Evolutionary conservation across 2,888 invertebrate genomes (phyloP).

Genomic region (Hipparchia semele): DNA sequence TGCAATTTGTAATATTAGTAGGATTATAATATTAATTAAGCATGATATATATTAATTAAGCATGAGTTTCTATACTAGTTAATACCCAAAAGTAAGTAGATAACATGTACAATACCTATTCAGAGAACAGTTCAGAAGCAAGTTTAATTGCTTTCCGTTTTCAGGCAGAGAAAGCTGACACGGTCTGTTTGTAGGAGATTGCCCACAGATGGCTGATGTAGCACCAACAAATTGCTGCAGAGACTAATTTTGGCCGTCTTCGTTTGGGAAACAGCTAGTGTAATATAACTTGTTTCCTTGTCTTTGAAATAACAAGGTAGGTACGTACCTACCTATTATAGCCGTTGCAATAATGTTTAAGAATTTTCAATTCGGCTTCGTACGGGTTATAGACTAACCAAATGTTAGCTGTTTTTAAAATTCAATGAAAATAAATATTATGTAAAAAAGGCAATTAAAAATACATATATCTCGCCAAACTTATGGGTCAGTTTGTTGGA

Average conservation of each 20-base stretch:
- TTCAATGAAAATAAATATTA: too few species aligned
- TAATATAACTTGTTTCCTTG: neutral
- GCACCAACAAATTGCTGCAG: slow-evolving; percentile 18
- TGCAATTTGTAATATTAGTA: too few species aligned
- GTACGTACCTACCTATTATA: too few species aligned
- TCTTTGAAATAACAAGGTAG: neutral
- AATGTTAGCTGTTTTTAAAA: too few species aligned
- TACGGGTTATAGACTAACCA: too few species aligned
- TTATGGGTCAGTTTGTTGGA: too few species aligned
- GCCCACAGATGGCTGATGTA: slow-evolving; percentile 19
- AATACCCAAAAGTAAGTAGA: neutral
- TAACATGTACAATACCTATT: neutral
- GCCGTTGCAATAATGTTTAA: neutral
- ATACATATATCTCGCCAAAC: too few species aligned
- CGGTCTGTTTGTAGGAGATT: slow-evolving; percentile 33
- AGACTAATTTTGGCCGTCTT: slow-evolving; percentile 16
- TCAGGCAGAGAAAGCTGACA: slow-evolving; percentile 52
- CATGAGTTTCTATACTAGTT: neutral
- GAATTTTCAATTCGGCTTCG: neutral
- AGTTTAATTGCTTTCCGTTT: slow-evolving; percentile 78
- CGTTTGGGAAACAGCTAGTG: neutral
- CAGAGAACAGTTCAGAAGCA: slow-evolving; percentile 46
- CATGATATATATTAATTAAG: too few species aligned
- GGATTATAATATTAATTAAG: too few species aligned
- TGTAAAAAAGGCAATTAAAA: too few species aligned